phyloP scores from a whole-genome alignment of 2,888 invertebrate genomes.

The Eristalis arbustorum region DNA sequence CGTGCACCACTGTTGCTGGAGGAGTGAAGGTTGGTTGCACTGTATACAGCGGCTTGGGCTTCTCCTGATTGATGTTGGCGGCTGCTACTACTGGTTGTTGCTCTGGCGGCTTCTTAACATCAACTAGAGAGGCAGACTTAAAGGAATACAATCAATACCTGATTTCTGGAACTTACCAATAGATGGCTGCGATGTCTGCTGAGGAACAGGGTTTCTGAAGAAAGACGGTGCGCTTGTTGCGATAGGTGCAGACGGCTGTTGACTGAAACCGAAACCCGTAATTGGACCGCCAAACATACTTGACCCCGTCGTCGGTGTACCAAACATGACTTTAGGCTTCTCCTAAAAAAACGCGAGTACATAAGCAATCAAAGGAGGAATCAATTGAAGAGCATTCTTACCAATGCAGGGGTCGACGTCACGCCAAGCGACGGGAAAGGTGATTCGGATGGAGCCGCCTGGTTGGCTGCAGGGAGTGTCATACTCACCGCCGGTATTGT shows the following conservation, averaged over 20 bases:
- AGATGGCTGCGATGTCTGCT: conserved; percentile 11
- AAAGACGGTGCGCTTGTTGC: conserved; percentile 23
- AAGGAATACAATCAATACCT: conserved; percentile 5
- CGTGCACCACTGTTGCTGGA: conserved; percentile 56
- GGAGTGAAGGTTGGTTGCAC: conserved; percentile 76
- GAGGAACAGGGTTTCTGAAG: conserved; percentile 30
- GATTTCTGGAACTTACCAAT: conserved; percentile 47
- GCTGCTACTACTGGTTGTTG: conserved; percentile 3
- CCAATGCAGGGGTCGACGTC: conserved; percentile 77
- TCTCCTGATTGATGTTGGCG: conserved; percentile 32
- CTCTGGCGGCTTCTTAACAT: background rate
- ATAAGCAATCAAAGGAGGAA: background rate
- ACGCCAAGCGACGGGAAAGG: conserved; percentile 75
- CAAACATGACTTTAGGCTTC: conserved; percentile 57
- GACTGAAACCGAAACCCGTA: conserved; percentile 22
- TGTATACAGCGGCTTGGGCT: conserved; percentile 75
- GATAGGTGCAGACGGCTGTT: conserved; percentile 36
- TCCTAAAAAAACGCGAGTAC: conserved; percentile 5
- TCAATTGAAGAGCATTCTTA: conserved; percentile 44
- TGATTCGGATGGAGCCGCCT: conserved; percentile 40
- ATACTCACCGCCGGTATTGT: conserved; percentile 27
- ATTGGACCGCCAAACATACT: conserved; percentile 48
- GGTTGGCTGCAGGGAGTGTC: conserved; percentile 17
- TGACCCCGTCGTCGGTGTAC: conserved; percentile 59
- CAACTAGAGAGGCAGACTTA: background rate